Percentiles rank a stretch among this genome's conserved stretches.
Conservation (phyloP, 2,113 vertebrate genomes). For the Podarcis muralis region DNA sequence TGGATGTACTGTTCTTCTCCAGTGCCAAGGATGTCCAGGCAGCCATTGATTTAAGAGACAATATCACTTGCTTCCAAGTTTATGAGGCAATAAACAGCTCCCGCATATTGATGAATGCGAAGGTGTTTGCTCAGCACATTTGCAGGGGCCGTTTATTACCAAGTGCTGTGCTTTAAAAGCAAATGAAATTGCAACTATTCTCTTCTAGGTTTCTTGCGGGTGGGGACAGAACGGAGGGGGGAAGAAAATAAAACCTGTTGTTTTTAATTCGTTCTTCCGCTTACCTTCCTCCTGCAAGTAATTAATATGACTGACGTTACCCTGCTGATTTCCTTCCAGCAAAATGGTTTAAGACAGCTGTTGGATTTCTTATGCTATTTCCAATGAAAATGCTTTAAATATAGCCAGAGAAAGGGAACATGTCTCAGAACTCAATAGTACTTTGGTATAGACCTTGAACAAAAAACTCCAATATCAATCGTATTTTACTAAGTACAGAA, state of each 20-base stretch:
- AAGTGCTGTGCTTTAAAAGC: slow-evolving; percentile 71
- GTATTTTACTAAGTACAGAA: neutral
- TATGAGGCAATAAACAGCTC: slow-evolving; percentile 83
- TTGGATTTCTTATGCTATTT: slow-evolving; percentile 47
- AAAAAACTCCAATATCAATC: neutral
- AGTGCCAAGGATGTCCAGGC: slow-evolving; percentile 63
- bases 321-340: slow-evolving; percentile 17
- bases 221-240: slow-evolving; percentile 27
- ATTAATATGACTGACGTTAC: slow-evolving; percentile 68
- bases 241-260: slow-evolving; percentile 54
- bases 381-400: slow-evolving; percentile 44
- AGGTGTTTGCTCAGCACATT: slow-evolving; percentile 84
- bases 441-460: slow-evolving; percentile 1
- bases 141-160: slow-evolving; percentile 70
- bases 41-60: slow-evolving; percentile 81
- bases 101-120: slow-evolving; percentile 75
- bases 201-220: slow-evolving; percentile 53
- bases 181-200: slow-evolving; percentile 73
- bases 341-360: slow-evolving; percentile 19
- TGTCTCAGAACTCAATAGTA: neutral
- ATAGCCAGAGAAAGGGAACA: neutral
- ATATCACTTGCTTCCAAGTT: slow-evolving; percentile 81
- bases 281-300: slow-evolving; percentile 61
- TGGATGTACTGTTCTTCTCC: slow-evolving; percentile 67
- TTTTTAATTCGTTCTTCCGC: slow-evolving; percentile 66